Evolutionary conservation across 2,797 vertebrate genomes (phyloP), one percentile per base, ranked within the genome.

Genomic region (Aulostomus chinensis): DNA sequence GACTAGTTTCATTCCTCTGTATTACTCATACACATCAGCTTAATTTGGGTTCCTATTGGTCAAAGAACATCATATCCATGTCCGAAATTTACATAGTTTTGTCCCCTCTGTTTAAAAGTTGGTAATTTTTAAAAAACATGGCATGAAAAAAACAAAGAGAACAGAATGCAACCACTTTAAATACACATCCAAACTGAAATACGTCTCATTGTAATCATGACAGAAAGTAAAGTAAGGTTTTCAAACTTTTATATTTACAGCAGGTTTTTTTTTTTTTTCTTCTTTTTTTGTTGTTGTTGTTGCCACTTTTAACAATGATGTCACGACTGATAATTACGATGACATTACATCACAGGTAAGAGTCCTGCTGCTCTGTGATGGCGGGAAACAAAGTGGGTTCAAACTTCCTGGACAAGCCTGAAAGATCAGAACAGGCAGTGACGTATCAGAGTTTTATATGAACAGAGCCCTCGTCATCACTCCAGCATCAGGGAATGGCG

Each of bases 181-280:
- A 78, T 73, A 84, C 76, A 73, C 72, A 66, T 87, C 78, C 86
- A 58, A 80, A 74, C 48, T 73, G 41, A 80, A 81, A 73, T 73
- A 81, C 45, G 75, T 75, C 56, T 69, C 61, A 71, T 75, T 55
- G 57, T 73, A 76, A 77, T 81, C 65, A 83, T 77, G 77, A 77
- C 76, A 78, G 70, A 83, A 60, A 67, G 68, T 76, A 71, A 77
- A 68, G 34, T 73, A 81, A 83, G 50, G 58, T 62, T 73, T 85
- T 77, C 64, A 77, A 83, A 76, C 55, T 67, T 72, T 82, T 64
- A 66, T 86, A 90, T 90, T 84, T 89, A 89, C 86, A 91, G 68
- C 47, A 84, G 73, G 78, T 80, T 71, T 85, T 63, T 68, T 67
- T 80, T 81, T 68, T 67, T 80, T 81, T n/a, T n/a, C n/a, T n/a